Evolutionary conservation across 35 echinoderm and acorn worm species (phyloP).

Genomic region (Holothuria glaberrima): DNA sequence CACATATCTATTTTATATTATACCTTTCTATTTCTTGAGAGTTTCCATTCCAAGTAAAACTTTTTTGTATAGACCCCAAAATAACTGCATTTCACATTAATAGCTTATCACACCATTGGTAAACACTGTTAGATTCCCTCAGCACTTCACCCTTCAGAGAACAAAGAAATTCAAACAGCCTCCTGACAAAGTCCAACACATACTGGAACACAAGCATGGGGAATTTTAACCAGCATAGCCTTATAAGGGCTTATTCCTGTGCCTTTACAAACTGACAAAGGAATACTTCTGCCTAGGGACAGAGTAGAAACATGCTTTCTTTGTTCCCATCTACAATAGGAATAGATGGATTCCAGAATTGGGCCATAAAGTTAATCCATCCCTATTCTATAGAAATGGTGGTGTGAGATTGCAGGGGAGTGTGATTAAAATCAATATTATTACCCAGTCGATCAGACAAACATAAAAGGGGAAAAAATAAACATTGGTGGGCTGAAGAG

Average conservation of each 20-base stretch:
- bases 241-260: conserved; percentile 3
- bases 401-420: neutral
- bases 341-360: conserved; percentile 6
- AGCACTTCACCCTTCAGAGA: too few relatives aligned
- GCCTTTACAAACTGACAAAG: neutral
- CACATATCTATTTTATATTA: too few relatives aligned
- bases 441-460: conserved; percentile 13
- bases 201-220: too few relatives aligned
- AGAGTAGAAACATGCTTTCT: neutral
- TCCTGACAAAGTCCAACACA: too few relatives aligned
- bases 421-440: conserved; percentile 14
- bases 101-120: too few relatives aligned
- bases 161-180: too few relatives aligned
- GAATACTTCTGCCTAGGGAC: neutral
- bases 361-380: conserved; percentile 11
- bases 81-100: too few relatives aligned
- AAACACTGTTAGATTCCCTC: too few relatives aligned
- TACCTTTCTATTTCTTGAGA: too few relatives aligned
- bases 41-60: too few relatives aligned
- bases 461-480: conserved; percentile 18
- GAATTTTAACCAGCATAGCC: neutral
- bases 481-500: neutral
- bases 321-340: conserved; percentile 3
- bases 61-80: too few relatives aligned
- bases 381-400: neutral